Evolutionary conservation across 2,797 vertebrate species (phyloP), one percentile per base, ranked within the genome.

Genomic region (Danio albolineatus): DNA sequence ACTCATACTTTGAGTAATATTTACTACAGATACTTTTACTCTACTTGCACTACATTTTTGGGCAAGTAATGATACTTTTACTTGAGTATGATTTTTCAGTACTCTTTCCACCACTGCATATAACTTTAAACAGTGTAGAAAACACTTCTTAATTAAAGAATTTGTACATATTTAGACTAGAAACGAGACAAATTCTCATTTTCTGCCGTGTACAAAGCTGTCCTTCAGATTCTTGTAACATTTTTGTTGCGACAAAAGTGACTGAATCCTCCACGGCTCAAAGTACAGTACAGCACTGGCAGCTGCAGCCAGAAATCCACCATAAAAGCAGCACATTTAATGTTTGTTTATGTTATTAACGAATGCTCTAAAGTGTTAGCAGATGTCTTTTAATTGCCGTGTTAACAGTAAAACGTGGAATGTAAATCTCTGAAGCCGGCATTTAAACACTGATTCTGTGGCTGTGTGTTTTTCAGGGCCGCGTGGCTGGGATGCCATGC

Each of bases 281-380:
- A 57, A 10, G 28, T 73, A 73, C 70, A 73, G 41, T 73, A 46
- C 21, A 73, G 41, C n/a, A 46, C 54, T 53, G 48, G 49, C 49
- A 13, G 28, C 57, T 60, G 12, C 8, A 19, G 62, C 41, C 62
- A 65, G 19, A 73, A 59, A 59, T 12, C 71, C 71, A 48, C 53
- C 28, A 70, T 59, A 46, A 73, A 71, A 73, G 21, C 70, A 46
- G 53, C 13, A n/a, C 70, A 28, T 73, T 36, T 16, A 44, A 43
- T 57, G 39, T 73, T 73, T 73, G 70, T 73, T 73, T 73, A 6
- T 8, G 9, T 59, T 73, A 81, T 76, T 77, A 67, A 61, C 19
- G 19, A 73, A 44, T 51, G 9, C 10, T 72, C 10, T 44, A 4
- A 59, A 73, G 71, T 36, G 71, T 73, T 46, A 28, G 39, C 70